Percentiles rank a stretch among this genome's conserved stretches.
phyloP scores from a whole-genome alignment of 2,888 invertebrate species.

The Chorisops tibialis region DNA sequence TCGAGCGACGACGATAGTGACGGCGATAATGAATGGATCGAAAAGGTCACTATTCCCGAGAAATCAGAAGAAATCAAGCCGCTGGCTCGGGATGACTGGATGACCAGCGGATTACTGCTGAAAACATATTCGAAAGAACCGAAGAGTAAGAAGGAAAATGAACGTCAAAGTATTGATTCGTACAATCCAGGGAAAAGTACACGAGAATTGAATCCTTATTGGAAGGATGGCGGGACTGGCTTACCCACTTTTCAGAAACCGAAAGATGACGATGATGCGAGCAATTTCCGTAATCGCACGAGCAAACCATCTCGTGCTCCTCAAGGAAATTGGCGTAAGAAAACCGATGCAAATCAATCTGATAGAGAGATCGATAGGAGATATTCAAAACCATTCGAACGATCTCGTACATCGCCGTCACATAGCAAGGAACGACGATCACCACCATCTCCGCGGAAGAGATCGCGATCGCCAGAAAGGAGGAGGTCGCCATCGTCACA shows the following conservation, averaged over 20 bases:
- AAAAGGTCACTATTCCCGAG: slow-evolving; percentile 53
- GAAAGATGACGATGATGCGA: slow-evolving; percentile 46
- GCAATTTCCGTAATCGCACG: slow-evolving; percentile 12
- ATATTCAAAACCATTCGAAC: too few relatives aligned
- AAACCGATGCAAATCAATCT: slow-evolving; percentile 1
- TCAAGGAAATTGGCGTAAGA: slow-evolving; percentile 38
- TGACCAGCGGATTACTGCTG: slow-evolving; percentile 61
- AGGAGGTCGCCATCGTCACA: neutral
- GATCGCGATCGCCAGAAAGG: neutral
- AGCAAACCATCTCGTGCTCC: neutral
- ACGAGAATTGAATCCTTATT: slow-evolving; percentile 86
- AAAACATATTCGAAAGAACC: slow-evolving; percentile 48
- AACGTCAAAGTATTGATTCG: slow-evolving; percentile 57
- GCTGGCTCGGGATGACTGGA: slow-evolving; percentile 70
- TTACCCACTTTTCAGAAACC: slow-evolving; percentile 60
- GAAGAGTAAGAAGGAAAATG: slow-evolving; percentile 51
- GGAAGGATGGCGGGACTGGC: slow-evolving; percentile 86
- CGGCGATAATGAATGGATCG: slow-evolving; percentile 61
- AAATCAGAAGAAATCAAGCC: slow-evolving; percentile 8
- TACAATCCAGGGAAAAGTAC: slow-evolving; percentile 69
- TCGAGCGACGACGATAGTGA: slow-evolving; percentile 30
- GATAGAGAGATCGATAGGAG: too few relatives aligned
- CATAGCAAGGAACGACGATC: too few relatives aligned
- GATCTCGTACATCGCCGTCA: too few relatives aligned
- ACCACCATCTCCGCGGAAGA: neutral